Evolutionary conservation across 2,113 vertebrate species (phyloP).

Genomic region (Accipiter cooperii): DNA sequence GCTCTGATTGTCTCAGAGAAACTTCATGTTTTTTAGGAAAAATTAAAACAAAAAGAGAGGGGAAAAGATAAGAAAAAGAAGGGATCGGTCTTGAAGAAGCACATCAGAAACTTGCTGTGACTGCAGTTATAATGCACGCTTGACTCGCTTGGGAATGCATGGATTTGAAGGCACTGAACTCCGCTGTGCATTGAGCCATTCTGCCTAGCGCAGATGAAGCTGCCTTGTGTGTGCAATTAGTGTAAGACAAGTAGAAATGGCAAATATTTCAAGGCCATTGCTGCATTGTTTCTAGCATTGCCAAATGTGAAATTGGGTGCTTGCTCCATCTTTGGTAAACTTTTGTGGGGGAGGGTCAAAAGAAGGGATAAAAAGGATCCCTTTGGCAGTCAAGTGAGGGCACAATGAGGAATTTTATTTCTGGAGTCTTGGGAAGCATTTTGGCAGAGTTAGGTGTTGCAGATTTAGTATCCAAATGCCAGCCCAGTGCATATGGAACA

Average conservation of each 20-base stretch:
- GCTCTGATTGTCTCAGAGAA: conserved; percentile 12
- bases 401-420: neutral
- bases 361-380: neutral
- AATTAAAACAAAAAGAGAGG: neutral
- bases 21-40: neutral
- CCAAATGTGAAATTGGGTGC: neutral
- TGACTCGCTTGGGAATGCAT: neutral
- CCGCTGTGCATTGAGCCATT: neutral
- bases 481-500: neutral
- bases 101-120: neutral
- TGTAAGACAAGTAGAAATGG: neutral
- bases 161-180: neutral
- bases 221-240: neutral
- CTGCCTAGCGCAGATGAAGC: neutral
- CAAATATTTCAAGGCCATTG: neutral
- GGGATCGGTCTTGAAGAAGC: neutral
- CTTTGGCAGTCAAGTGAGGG: neutral
- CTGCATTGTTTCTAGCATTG: neutral
- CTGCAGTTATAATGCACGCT: neutral
- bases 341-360: neutral
- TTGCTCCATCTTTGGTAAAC: neutral
- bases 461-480: conserved; percentile 16
- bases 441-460: neutral
- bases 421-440: neutral
- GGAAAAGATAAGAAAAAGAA: neutral